Evolutionary conservation across 2,113 vertebrate species (phyloP).

Genomic region (Zosterops lateralis): DNA sequence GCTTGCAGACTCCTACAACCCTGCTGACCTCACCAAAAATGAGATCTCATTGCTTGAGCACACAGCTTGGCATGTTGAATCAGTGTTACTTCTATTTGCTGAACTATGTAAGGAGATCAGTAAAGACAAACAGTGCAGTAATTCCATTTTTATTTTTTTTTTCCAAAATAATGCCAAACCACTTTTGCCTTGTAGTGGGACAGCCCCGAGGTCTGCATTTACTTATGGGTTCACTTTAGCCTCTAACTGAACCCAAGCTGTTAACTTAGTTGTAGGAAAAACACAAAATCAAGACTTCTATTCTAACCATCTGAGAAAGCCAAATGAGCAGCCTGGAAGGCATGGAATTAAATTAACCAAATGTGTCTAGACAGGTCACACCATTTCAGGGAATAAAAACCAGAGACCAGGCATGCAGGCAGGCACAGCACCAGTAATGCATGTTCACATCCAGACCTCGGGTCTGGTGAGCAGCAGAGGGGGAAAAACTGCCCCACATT

Average conservation of each 20-base stretch:
- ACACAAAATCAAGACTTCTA: background rate
- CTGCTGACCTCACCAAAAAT: background rate
- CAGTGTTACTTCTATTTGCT: background rate
- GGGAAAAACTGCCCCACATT: fast-evolving
- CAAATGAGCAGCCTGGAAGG: background rate
- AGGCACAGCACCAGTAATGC: background rate
- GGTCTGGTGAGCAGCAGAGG: background rate
- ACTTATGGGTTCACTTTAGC: background rate
- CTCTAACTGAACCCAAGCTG: background rate
- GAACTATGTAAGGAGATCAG: background rate
- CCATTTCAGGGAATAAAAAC: background rate
- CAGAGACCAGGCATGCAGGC: background rate
- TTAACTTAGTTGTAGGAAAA: background rate
- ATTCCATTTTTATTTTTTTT: background rate
- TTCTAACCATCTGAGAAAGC: background rate
- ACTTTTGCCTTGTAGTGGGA: background rate
- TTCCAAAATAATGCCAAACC: background rate
- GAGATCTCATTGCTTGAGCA: background rate
- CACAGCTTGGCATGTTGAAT: background rate
- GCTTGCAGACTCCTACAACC: background rate
- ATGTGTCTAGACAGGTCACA: background rate
- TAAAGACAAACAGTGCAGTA: background rate
- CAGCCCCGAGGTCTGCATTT: background rate
- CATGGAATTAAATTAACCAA: background rate
- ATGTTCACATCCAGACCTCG: fast-evolving